Evolutionary conservation across 2,888 invertebrate species (phyloP).

Genomic region (Ferrisia virgata): DNA sequence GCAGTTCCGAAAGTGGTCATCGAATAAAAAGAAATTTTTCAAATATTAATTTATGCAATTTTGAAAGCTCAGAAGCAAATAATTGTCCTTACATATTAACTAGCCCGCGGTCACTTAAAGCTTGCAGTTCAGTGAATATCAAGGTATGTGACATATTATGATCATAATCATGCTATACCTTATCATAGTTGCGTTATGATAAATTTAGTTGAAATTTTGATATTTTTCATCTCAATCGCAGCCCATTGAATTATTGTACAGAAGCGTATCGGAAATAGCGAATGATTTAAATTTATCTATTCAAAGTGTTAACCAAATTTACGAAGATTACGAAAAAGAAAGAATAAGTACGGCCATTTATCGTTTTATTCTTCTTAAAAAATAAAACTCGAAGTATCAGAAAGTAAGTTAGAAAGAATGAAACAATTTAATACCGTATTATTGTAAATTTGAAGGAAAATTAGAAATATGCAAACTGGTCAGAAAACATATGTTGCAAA

Average conservation of each 20-base stretch:
- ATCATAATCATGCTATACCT: background rate
- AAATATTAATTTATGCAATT: conserved; percentile 53
- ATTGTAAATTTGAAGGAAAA: conserved; percentile 3
- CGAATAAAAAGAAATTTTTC: background rate
- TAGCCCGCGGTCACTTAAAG: conserved; percentile 58
- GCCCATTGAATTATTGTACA: conserved; percentile 54
- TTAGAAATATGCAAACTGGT: conserved; percentile 39
- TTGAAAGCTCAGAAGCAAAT: conserved; percentile 55
- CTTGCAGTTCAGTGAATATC: conserved; percentile 56
- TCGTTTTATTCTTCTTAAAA: background rate
- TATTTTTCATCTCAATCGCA: conserved; percentile 45
- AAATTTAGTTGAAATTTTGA: background rate
- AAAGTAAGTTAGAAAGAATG: background rate
- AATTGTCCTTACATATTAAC: conserved; percentile 58
- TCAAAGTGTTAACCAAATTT: conserved; percentile 48
- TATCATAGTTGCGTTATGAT: too few relatives aligned
- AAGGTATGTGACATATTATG: too few relatives aligned
- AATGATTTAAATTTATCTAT: conserved; percentile 50
- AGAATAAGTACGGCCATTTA: conserved; percentile 48
- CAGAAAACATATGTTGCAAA: conserved; percentile 35
- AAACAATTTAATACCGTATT: too few relatives aligned
- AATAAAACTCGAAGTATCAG: background rate
- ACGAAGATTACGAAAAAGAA: conserved; percentile 49
- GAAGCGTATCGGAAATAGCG: conserved; percentile 52
- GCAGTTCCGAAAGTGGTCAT: background rate